phyloP scores from a whole-genome alignment of 35 echinoderm and acorn worm species.

The Hemicentrotus pulcherrimus region DNA sequence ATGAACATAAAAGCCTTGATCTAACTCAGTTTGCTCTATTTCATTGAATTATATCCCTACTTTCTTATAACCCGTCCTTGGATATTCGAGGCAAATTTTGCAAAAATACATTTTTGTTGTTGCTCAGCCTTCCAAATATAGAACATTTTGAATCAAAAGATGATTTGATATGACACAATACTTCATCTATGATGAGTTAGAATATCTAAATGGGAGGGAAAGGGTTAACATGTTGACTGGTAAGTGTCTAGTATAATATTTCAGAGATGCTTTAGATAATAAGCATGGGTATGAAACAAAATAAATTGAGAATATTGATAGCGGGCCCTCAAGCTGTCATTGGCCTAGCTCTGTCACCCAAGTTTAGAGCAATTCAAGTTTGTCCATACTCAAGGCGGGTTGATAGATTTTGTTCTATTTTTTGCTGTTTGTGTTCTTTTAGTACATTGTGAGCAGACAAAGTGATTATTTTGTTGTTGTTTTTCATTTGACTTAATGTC shows the following conservation, averaged over 20 bases:
- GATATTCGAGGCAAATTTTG: not conserved
- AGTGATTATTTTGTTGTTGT: not conserved
- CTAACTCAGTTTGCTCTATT: too few relatives aligned
- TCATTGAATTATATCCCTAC: too few relatives aligned
- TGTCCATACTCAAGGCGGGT: not conserved
- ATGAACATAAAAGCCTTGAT: too few relatives aligned
- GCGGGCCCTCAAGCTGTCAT: not conserved
- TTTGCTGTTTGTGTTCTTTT: not conserved
- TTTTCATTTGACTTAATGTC: not conserved
- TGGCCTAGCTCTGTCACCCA: not conserved
- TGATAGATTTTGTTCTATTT: not conserved
- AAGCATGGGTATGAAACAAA: not conserved
- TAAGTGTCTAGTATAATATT: not conserved
- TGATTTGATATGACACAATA: not conserved
- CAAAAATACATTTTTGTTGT: not conserved
- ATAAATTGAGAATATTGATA: not conserved
- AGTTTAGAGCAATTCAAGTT: not conserved
- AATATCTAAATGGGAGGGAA: not conserved
- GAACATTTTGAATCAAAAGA: not conserved
- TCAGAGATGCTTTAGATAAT: conserved; percentile 12
- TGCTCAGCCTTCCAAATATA: not conserved
- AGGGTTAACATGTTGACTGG: not conserved
- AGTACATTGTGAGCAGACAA: not conserved
- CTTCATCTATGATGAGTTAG: not conserved
- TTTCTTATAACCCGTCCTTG: too few relatives aligned